Evolutionary conservation across 1,140 invertebrate species (phyloP).

Genomic region (Papilio machaon): DNA sequence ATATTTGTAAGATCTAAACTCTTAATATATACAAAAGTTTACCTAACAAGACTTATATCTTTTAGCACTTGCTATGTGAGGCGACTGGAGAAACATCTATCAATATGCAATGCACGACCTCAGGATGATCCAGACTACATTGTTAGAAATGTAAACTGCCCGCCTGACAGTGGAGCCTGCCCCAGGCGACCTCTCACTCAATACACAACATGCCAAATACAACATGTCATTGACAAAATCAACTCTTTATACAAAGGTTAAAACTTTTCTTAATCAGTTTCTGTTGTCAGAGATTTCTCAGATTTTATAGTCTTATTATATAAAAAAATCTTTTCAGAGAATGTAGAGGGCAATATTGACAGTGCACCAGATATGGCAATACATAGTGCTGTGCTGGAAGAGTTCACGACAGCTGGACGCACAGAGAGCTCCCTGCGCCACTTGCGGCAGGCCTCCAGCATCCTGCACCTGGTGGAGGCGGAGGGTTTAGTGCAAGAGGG

Average conservation of each 20-base stretch:
- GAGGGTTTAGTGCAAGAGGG: conserved; percentile 82
- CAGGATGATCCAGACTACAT: conserved; percentile 83
- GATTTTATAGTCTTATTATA: too few relatives aligned
- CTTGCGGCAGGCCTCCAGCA: conserved; percentile 86
- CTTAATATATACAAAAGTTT: background rate
- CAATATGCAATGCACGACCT: conserved; percentile 88
- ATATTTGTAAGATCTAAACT: background rate
- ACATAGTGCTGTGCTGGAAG: conserved; percentile 79
- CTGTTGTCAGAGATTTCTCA: too few relatives aligned
- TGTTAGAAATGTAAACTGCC: conserved; percentile 83
- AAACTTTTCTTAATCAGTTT: conserved; percentile 22
- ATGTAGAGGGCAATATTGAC: conserved; percentile 59
- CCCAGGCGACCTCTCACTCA: conserved; percentile 69
- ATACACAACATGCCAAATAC: conserved; percentile 62
- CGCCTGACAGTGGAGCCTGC: conserved; percentile 56
- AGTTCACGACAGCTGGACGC: conserved; percentile 84
- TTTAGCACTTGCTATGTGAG: conserved; percentile 87
- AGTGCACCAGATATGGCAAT: conserved; percentile 68
- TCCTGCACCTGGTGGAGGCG: conserved; percentile 85
- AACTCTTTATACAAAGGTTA: conserved; percentile 69
- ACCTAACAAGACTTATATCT: conserved; percentile 32
- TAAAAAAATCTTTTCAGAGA: conserved; percentile 61
- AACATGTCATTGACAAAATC: conserved; percentile 67
- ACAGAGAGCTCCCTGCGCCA: conserved; percentile 86
- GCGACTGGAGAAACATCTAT: conserved; percentile 87